A percentile compares a stretch with the other conserved stretches of the same genome.
These are phyloP conservation scores for Tubulanus polymorphus DNA, from an alignment of 2,888 invertebrate species.

Conservation along the genomic window DNA sequence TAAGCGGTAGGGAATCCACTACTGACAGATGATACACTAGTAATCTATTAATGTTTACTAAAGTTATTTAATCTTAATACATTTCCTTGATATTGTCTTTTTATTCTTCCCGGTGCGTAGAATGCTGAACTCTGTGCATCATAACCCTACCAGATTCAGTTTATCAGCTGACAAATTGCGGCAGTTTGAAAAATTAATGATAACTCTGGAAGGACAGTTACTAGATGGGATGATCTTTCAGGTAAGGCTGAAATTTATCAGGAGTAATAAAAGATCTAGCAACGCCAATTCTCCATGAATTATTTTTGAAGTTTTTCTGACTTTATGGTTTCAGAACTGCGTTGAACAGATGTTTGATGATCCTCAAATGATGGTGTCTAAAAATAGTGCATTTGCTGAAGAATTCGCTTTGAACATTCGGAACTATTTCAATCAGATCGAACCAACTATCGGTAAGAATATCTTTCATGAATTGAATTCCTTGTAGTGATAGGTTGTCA, in stretches of 20 bases:
- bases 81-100: neutral
- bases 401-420: constrained; percentile 68
- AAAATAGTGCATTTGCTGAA: constrained; percentile 57
- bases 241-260: no score
- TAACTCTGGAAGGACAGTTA: constrained; percentile 65
- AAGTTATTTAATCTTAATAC: neutral
- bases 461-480: neutral
- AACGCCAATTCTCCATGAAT: neutral
- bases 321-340: constrained; percentile 41
- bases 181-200: constrained; percentile 68
- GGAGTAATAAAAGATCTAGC: neutral
- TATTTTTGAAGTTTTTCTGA: neutral
- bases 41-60: neutral
- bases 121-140: constrained; percentile 66
- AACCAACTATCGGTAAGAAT: constrained; percentile 44
- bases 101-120: no score
- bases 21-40: neutral
- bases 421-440: constrained; percentile 55
- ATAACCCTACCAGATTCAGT: constrained; percentile 63
- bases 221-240: constrained; percentile 70
- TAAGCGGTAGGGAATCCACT: constrained; percentile 62
- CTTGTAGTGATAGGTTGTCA: neutral
- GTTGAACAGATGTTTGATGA: constrained; percentile 55
- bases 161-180: constrained; percentile 63
- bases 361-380: constrained; percentile 45